phyloP scores from a whole-genome alignment of 2,888 invertebrate species.

The Philaethria dido region DNA sequence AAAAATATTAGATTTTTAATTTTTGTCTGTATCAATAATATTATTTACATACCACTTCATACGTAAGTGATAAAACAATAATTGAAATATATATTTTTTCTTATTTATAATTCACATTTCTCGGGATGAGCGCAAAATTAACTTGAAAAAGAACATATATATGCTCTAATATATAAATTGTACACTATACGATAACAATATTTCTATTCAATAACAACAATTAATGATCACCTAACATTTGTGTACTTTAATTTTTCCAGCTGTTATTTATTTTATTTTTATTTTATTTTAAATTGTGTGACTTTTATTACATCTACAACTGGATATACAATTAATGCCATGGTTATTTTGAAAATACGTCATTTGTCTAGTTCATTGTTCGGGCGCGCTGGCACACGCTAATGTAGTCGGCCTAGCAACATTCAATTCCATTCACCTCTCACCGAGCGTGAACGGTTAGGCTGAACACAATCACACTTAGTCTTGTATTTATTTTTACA shows the following conservation, averaged over 20 bases:
- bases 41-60: background rate
- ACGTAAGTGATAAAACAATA: too few relatives aligned
- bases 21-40: background rate
- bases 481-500: constrained; percentile 44
- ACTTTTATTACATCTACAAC: background rate
- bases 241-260: background rate
- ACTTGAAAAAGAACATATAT: too few relatives aligned
- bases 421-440: constrained; percentile 81
- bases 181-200: too few relatives aligned
- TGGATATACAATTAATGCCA: constrained; percentile 12
- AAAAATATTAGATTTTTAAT: background rate
- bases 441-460: constrained; percentile 77
- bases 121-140: too few relatives aligned
- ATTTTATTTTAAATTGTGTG: background rate
- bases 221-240: background rate
- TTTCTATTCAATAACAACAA: background rate
- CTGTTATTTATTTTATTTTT: background rate
- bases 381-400: constrained; percentile 75
- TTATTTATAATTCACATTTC: too few relatives aligned
- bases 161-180: too few relatives aligned
- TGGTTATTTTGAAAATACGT: constrained; percentile 29
- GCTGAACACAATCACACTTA: constrained; percentile 47
- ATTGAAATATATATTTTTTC: too few relatives aligned
- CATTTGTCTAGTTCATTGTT: constrained; percentile 76
- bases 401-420: constrained; percentile 79